Evolutionary conservation across 2,888 invertebrate species (phyloP), one percentile per base, ranked within the genome.

Genomic region (Cheilosia scutellata): DNA sequence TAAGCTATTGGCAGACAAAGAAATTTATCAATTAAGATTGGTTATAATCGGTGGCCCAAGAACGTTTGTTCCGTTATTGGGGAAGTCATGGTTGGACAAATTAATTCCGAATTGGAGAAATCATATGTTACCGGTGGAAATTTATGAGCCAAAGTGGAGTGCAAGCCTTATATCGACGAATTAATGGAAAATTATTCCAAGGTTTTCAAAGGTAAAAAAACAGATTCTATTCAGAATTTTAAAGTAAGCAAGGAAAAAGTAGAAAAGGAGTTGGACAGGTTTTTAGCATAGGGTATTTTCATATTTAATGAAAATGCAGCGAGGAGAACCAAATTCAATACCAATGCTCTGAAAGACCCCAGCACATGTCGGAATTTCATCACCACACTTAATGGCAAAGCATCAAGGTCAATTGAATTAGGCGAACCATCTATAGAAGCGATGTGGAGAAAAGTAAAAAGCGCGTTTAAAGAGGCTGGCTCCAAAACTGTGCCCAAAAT

Each of bases 181-280:
- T 27, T 27, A 27, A 27, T 25, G 5, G 25, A 25, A 25, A 25
- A 25, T 4, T 25, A 49, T 9, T 6, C 49, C 57, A 88, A 33
- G n/a, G 55, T 3, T 16, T 55, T 55, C 6, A 9, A 33, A 25
- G 3, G 33, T 16, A 31, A 55, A 7, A 33, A 55, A 55, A 31
- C 55, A 2, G 33, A 5, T 2, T 33, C n/a, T 2, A 55, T 31
- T 55, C 5, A 31, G 7, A 5, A 16, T n/a, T 55, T 33, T 16
- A 16, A 33, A 55, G 55, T n/a, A n/a, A 55, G 25, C 2, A 55
- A 20, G n/a, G 20, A 62, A 6, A 6, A 44, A n/a, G 60, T 62
- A 13, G 60, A 62, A 44, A 9, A 44, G 9, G 44, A 62, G 29
- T 27, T 62, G 27, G 60, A 42, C 5, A 27, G 42, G 27, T 25